Evolutionary conservation across 2,888 invertebrate species (phyloP).

Genomic region (Gasteruption jaculator): DNA sequence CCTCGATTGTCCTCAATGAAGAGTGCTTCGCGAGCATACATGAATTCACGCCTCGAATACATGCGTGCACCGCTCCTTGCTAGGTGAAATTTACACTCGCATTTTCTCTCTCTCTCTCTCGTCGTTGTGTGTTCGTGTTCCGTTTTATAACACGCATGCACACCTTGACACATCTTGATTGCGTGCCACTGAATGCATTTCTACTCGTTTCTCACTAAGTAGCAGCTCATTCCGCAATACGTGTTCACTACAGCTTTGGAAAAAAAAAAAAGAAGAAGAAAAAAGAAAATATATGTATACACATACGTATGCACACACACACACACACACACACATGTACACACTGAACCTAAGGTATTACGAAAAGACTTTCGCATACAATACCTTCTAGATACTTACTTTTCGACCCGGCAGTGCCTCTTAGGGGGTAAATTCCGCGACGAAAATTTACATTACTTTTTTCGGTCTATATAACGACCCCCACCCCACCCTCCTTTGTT

Average conservation of each 20-base stretch:
- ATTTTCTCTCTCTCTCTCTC: constrained; percentile 16
- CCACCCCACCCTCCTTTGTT: too few relatives aligned
- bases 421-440: too few relatives aligned
- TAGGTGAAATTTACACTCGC: background rate
- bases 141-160: constrained; percentile 17
- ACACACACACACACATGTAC: too few relatives aligned
- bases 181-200: constrained; percentile 38
- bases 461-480: too few relatives aligned
- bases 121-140: constrained; percentile 11
- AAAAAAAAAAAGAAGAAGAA: constrained; percentile 13
- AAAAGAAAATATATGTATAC: constrained; percentile 22
- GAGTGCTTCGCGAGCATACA: constrained; percentile 47
- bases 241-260: constrained; percentile 21
- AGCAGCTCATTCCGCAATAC: constrained; percentile 39
- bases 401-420: too few relatives aligned
- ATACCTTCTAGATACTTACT: too few relatives aligned
- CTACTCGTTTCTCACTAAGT: constrained; percentile 33
- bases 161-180: constrained; percentile 29
- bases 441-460: too few relatives aligned
- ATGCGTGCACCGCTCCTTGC: constrained; percentile 21
- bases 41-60: constrained; percentile 44
- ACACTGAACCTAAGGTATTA: too few relatives aligned
- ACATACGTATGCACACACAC: background rate
- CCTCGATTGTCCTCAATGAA: constrained; percentile 49
- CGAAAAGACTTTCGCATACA: too few relatives aligned